Evolutionary conservation across 2,113 vertebrate genomes (phyloP).

Genomic region (Scopus umbretta): DNA sequence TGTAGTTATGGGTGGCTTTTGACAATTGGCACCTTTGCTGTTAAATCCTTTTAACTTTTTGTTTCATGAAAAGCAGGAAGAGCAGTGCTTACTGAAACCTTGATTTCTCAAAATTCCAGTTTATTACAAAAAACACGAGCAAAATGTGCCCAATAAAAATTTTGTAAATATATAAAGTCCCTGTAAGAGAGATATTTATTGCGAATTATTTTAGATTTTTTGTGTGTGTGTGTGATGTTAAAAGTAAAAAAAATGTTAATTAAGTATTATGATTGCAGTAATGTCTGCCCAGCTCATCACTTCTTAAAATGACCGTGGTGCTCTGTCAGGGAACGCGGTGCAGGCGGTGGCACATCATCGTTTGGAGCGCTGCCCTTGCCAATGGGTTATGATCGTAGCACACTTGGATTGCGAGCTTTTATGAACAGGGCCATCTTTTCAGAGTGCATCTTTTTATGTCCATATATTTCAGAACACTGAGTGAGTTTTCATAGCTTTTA

Average conservation of each 20-base stretch:
- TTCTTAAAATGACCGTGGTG: rapidly evolving
- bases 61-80: neutral
- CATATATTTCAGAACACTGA: rapidly evolving
- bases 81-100: neutral
- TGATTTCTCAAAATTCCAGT: neutral
- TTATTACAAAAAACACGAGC: neutral
- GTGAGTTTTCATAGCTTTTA: neutral
- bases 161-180: neutral
- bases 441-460: neutral
- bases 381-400: no score
- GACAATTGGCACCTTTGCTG: neutral
- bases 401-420: neutral
- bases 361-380: neutral
- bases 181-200: neutral
- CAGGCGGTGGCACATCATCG: rapidly evolving
- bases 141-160: neutral
- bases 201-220: neutral
- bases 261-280: no score
- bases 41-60: neutral
- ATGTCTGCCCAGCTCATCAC: neutral
- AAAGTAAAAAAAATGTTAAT: neutral
- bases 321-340: rapidly evolving
- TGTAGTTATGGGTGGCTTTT: neutral
- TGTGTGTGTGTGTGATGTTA: neutral
- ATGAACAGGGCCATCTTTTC: neutral